phyloP scores from a whole-genome alignment of 2,797 vertebrate species.

The Cheirogaleus major region DNA sequence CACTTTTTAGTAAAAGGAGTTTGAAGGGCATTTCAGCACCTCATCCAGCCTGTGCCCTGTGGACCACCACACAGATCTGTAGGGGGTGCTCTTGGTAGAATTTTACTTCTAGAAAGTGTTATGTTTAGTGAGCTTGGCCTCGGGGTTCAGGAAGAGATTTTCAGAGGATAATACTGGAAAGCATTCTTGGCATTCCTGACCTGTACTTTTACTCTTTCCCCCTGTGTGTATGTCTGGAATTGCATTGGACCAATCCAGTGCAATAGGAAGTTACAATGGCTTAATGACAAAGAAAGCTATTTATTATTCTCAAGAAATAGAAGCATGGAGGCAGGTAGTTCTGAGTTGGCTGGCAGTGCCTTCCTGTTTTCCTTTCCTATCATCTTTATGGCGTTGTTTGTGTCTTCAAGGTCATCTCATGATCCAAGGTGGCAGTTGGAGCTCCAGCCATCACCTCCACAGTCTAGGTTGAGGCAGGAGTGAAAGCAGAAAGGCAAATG shows the following conservation, averaged over 20 bases:
- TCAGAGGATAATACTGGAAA: background rate
- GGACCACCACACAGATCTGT: background rate
- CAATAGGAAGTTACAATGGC: background rate
- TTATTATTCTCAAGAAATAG: background rate
- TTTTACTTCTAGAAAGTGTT: background rate
- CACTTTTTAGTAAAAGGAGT: background rate
- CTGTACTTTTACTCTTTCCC: background rate
- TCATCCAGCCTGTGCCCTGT: too few species aligned
- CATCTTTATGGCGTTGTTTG: background rate
- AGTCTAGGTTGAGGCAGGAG: background rate
- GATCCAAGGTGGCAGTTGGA: background rate
- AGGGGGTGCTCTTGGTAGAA: background rate
- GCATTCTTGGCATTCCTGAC: background rate
- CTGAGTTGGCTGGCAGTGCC: background rate
- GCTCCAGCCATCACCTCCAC: background rate
- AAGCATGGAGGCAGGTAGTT: background rate
- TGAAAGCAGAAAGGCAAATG: background rate
- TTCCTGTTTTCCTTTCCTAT: background rate
- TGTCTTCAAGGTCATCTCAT: background rate
- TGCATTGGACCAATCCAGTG: background rate
- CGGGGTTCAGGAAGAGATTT: background rate
- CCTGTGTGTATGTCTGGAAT: background rate
- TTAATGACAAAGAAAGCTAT: background rate
- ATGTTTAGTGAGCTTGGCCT: background rate
- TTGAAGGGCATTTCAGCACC: background rate